phyloP scores from a whole-genome alignment of 2,888 invertebrate genomes.

The Heliconius ismenius region DNA sequence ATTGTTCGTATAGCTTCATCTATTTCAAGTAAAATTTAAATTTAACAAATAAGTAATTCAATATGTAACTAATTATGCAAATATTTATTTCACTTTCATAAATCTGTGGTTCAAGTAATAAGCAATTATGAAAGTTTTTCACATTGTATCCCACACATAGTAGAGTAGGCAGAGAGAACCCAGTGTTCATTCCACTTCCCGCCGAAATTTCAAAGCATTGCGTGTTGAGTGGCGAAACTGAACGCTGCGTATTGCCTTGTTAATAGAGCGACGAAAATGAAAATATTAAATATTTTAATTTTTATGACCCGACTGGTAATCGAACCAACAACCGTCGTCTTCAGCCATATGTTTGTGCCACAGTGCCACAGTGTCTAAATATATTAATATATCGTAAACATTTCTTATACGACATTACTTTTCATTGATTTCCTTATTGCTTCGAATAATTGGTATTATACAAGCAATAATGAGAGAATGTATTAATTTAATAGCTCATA shows the following conservation, averaged over 20 bases:
- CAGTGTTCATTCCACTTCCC: no score
- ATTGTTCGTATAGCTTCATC: constrained; percentile 13
- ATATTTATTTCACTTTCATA: no score
- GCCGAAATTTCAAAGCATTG: no score
- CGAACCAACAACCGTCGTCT: neutral
- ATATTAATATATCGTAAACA: no score
- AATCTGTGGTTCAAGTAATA: no score
- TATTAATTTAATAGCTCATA: neutral
- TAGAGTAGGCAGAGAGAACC: no score
- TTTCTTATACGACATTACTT: neutral
- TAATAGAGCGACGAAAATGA: neutral
- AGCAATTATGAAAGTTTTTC: no score
- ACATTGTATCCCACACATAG: no score
- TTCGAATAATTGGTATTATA: neutral
- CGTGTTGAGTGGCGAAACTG: no score
- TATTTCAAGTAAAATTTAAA: neutral
- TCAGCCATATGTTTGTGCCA: neutral
- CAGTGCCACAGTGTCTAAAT: neutral
- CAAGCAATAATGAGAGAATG: neutral
- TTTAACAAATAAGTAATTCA: neutral
- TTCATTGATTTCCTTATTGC: neutral
- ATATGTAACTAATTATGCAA: no score
- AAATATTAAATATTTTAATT: neutral
- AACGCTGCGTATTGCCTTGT: no score
- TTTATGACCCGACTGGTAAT: neutral